Conservation (phyloP, 1,140 invertebrate genomes). For the Augochlora pura region DNA sequence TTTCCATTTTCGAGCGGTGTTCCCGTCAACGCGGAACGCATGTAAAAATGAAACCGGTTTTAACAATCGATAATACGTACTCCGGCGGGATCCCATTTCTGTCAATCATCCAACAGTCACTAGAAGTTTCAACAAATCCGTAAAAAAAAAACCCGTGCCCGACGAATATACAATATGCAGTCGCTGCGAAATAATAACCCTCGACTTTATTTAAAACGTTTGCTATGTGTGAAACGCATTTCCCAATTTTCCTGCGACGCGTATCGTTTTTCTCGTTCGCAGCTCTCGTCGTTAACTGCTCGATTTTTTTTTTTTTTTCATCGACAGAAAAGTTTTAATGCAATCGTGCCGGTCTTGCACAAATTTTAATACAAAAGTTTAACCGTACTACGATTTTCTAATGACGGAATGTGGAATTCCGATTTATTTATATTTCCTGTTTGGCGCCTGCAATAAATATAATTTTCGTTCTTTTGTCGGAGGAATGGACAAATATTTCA, state of each 20-base stretch:
- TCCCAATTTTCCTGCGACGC: background rate
- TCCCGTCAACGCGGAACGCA: background rate
- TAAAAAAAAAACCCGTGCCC: background rate
- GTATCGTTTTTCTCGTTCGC: background rate
- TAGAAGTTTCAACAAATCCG: background rate
- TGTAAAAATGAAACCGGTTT: background rate
- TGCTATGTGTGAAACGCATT: background rate
- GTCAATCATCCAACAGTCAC: background rate
- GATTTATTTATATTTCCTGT: no score
- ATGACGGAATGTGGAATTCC: no score
- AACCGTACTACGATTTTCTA: no score
- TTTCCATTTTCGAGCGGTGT: slow-evolving; percentile 29
- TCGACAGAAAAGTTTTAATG: no score
- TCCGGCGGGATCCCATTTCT: background rate
- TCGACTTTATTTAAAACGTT: background rate
- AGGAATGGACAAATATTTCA: no score
- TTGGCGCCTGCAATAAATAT: no score
- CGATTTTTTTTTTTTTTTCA: no score
- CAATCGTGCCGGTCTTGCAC: no score
- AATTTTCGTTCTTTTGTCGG: no score
- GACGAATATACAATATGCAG: background rate
- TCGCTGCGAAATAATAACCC: background rate
- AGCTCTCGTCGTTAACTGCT: no score
- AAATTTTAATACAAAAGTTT: no score
- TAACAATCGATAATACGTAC: background rate